Conservation (phyloP, 53 echinoderm and acorn worm genomes). For the Henricia sp. region DNA sequence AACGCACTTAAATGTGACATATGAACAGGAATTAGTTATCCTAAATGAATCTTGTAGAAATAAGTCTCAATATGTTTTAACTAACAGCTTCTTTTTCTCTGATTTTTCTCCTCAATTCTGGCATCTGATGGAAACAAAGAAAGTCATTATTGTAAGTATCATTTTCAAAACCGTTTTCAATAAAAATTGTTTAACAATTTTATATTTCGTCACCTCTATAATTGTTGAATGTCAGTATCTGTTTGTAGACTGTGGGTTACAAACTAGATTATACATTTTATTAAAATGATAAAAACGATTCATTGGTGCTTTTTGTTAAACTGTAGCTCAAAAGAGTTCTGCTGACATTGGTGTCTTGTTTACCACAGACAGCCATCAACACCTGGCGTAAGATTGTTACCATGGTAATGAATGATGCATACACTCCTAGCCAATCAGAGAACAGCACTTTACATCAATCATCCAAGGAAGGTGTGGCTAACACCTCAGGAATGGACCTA, state of each 20-base stretch:
- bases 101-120: too few relatives aligned
- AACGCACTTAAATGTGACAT: too few relatives aligned
- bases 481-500: constrained; percentile 44
- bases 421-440: constrained; percentile 44
- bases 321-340: neutral
- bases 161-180: neutral
- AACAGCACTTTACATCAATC: neutral
- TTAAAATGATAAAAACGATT: neutral
- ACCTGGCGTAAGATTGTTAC: constrained; percentile 80
- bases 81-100: too few relatives aligned
- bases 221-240: too few relatives aligned
- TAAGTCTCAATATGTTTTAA: too few relatives aligned
- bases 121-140: too few relatives aligned
- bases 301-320: too few relatives aligned
- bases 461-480: constrained; percentile 31
- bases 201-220: too few relatives aligned
- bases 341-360: neutral
- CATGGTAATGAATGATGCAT: constrained; percentile 83
- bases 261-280: neutral
- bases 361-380: constrained; percentile 64
- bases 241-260: neutral
- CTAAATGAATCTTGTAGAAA: too few relatives aligned
- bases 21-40: too few relatives aligned
- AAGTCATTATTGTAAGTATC: constrained; percentile 34
- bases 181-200: neutral